phyloP scores from a whole-genome alignment of 2,888 invertebrate genomes.

The Anorthoa munda region DNA sequence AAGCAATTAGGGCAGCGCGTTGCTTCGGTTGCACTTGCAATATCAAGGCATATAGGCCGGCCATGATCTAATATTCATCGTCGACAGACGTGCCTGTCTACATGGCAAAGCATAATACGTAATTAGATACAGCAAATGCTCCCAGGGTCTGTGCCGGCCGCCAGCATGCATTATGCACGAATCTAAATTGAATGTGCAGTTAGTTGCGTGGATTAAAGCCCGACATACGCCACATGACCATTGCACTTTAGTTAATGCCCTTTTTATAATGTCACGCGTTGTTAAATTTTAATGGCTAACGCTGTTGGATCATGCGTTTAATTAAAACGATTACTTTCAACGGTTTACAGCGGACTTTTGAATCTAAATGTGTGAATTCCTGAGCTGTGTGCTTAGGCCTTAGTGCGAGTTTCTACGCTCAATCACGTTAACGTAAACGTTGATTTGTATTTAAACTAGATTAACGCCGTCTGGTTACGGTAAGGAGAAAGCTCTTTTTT shows the following conservation, averaged over 20 bases:
- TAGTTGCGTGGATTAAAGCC: slow-evolving; percentile 83
- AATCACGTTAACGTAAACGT: too few species aligned
- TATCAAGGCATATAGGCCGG: slow-evolving; percentile 81
- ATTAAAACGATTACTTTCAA: slow-evolving; percentile 36
- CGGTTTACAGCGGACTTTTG: slow-evolving; percentile 14
- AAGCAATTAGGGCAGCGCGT: slow-evolving; percentile 79
- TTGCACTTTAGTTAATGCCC: slow-evolving; percentile 66
- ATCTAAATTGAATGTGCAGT: slow-evolving; percentile 89
- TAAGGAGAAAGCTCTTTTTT: too few species aligned
- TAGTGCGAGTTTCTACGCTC: too few species aligned
- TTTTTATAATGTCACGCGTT: slow-evolving; percentile 62
- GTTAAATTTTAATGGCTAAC: slow-evolving; percentile 44
- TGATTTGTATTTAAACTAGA: too few species aligned
- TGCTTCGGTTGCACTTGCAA: slow-evolving; percentile 75
- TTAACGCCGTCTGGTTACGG: too few species aligned
- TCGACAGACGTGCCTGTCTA: slow-evolving; percentile 85
- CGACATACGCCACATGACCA: slow-evolving; percentile 70
- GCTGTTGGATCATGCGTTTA: slow-evolving; percentile 42
- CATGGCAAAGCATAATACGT: slow-evolving; percentile 89
- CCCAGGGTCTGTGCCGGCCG: slow-evolving; percentile 78
- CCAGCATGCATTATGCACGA: slow-evolving; percentile 88
- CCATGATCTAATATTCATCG: slow-evolving; percentile 89
- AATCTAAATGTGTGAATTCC: slow-evolving; percentile 7
- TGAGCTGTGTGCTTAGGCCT: not conserved
- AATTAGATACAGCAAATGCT: slow-evolving; percentile 90